Evolutionary conservation across 2,888 invertebrate species (phyloP).

Genomic region (Chirona hameri): DNA sequence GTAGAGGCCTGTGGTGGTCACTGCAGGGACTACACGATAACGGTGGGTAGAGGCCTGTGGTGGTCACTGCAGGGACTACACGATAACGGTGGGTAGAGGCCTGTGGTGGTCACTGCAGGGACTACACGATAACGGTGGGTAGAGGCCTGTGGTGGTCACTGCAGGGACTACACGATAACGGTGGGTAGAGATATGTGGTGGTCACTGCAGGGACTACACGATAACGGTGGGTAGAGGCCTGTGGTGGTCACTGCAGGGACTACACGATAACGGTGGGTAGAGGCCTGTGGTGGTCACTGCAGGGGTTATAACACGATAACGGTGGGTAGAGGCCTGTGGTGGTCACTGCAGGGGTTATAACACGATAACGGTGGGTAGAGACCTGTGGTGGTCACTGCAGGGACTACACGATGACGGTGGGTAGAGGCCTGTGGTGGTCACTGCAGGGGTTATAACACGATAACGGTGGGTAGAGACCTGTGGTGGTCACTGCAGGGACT

Average conservation of each 20-base stretch:
- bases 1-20: slow-evolving; percentile 30
- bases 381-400: neutral
- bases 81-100: slow-evolving; percentile 73
- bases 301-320: too few relatives aligned
- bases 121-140: too few relatives aligned
- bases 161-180: slow-evolving; percentile 83
- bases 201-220: neutral
- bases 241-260: slow-evolving; percentile 73
- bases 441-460: slow-evolving; percentile 81
- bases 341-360: slow-evolving; percentile 74
- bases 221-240: too few relatives aligned
- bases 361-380: slow-evolving; percentile 79
- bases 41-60: too few relatives aligned
- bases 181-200: slow-evolving; percentile 53
- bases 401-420: too few relatives aligned
- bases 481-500: neutral
- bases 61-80: slow-evolving; percentile 80
- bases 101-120: neutral
- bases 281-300: neutral
- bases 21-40: too few relatives aligned
- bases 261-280: slow-evolving; percentile 79
- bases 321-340: too few relatives aligned
- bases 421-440: slow-evolving; percentile 55
- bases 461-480: slow-evolving; percentile 68
- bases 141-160: slow-evolving; percentile 63